Evolutionary conservation across 2,113 vertebrate genomes (phyloP), one percentile per base, ranked within the genome.

Genomic region (Burhinus oedicnemus): DNA sequence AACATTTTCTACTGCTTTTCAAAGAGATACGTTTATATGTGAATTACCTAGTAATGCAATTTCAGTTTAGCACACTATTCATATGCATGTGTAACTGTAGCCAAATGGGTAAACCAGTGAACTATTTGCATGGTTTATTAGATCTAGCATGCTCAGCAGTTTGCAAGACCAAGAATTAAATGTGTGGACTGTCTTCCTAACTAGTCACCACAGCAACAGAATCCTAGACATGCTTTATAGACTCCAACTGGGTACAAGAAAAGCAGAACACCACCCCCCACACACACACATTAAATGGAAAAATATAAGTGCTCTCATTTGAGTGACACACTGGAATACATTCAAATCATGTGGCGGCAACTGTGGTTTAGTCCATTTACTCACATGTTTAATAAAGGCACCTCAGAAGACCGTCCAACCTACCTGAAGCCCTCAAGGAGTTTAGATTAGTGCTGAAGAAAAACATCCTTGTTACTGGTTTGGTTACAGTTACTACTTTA

Each of bases 201-300:
- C 47, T 36, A 45, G 52, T 49, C 21, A 58, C 11, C 27, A 40
- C 40, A 61, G 9, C 25, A 80, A 34, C 3, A 65, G 27, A 69
- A n/a, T 40, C 74, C 45, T 2, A 89, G 15, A 27, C 3, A 5
- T 13, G 5, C 7, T 52, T 38, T 78, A 14, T 2, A 38, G 15
- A 23, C 23, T 86, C 27, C 15, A 49, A 22, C 3, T 22, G 42
- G 6, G 11, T 13, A 20, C 11, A 29, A 51, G 9, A 78, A 87
- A 52, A 66, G 10, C 1, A 51, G 5, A 54, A 75, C 78, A 70
- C 29, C 38, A 4, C 0, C 6, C 9, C 0, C 6, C 9, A 34
- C 5, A n/a, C n/a, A n/a, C n/a, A n/a, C n/a, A 16, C 1, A 15
- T 34, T 54, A 60, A 81, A 4, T 7, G 3, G 12, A 80, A 94